Evolutionary conservation across 1,140 invertebrate species (phyloP).

Genomic region (Bombus picipes): DNA sequence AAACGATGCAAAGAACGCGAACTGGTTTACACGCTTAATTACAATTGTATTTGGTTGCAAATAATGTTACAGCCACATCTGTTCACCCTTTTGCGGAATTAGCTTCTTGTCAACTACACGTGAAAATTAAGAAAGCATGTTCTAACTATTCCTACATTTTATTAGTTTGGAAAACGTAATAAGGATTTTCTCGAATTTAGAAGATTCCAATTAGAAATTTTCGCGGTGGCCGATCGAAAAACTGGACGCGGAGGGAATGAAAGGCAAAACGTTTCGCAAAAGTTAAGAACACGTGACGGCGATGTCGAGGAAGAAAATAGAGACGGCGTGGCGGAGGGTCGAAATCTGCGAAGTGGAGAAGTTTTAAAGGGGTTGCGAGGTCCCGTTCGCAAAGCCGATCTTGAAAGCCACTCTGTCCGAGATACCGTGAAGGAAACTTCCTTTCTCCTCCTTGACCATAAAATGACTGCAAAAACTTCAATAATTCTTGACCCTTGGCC

Average conservation of each 20-base stretch:
- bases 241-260: not conserved
- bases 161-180: not conserved
- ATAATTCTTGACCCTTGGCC: slow-evolving; percentile 25
- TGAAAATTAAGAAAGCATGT: no score
- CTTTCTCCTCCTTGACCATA: slow-evolving; percentile 1
- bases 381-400: slow-evolving; percentile 61
- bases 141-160: no score
- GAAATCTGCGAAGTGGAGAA: slow-evolving; percentile 39
- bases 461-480: slow-evolving; percentile 35
- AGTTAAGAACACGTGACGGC: slow-evolving; percentile 57
- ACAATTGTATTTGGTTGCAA: not conserved
- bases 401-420: slow-evolving; percentile 30
- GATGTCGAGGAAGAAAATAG: slow-evolving; percentile 8
- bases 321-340: not conserved
- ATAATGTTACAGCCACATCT: not conserved
- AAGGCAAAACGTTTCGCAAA: slow-evolving; percentile 32
- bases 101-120: no score
- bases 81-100: no score
- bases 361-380: slow-evolving; percentile 67
- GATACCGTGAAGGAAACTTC: slow-evolving; percentile 20
- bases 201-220: not conserved
- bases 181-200: not conserved
- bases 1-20: not conserved
- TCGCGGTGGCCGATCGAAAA: not conserved
- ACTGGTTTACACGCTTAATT: not conserved